Base-by-base conservation (phyloP, 23 tunicate species). In the Oikopleura albicans region DNA sequence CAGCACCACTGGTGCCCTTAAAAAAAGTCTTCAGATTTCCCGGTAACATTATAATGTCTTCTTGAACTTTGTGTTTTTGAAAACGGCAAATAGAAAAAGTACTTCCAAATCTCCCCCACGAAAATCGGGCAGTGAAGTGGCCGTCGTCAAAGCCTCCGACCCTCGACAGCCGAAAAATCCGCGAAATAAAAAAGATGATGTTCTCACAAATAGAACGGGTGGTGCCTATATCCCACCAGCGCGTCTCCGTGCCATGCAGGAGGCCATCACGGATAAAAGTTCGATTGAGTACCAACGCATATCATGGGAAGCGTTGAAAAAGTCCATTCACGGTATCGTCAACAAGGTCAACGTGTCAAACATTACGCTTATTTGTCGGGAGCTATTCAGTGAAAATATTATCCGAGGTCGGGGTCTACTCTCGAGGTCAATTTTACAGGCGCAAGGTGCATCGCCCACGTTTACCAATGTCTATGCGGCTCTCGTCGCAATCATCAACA, bases 191-290 rank as follows among this genome's bases (percentile, higher is more conserved):
- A 83, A 86, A 35, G 89, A 87, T 76, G 37, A 40, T 0, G 40
- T 38, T 38, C 75, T 93, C 38, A 39, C 88, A 1, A 86, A 87
- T 39, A 93, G 85, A 86, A 93, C 91, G 39, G 98, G 98, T 40
- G 98, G 98, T 39, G 98, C 98, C 0, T 93, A 93, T 56, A 93
- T 93, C 84, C 98, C 94, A 0, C 98, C 98, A 39, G 98, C 98
- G 0, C 88, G 84, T 40, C 86, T 93, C 38, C 86, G 95, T 27
- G 71, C 91, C 88, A 90, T 93, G 95, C 98, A 93, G 75, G 88
- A 90, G 83, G 88, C 87, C 79, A 93, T 93, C 38, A 93, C 98
- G 29, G 98, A 93, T 79, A 93, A 93, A 59, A 86, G 86, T 86
- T 90, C 95, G 75, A 90, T 84, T n/a, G 87, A 86, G 83, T 93